These are phyloP conservation scores for Eupithecia subumbrata DNA, from an alignment of 2,888 invertebrate species.

Conservation along the genomic window DNA sequence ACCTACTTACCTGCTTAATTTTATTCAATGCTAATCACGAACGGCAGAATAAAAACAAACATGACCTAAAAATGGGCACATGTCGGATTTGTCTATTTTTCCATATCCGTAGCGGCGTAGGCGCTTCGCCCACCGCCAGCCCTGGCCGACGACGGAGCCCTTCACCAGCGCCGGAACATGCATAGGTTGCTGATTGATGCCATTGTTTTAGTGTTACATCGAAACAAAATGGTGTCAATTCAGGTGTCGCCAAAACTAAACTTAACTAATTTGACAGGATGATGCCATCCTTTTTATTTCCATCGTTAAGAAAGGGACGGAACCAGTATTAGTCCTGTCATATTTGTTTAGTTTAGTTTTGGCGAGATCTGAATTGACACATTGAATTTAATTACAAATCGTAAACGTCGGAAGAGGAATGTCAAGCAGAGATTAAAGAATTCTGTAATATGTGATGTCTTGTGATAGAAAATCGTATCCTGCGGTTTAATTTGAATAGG, in stretches of 20 bases:
- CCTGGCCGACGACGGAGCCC: slow-evolving; percentile 15
- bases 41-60: slow-evolving; percentile 30
- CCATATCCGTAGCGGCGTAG: slow-evolving; percentile 32
- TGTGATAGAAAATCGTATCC: too few relatives aligned
- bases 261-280: too few relatives aligned
- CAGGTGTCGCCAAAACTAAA: too few relatives aligned
- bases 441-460: too few relatives aligned
- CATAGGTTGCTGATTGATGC: slow-evolving; percentile 7
- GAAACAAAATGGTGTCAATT: background rate
- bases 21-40: slow-evolving; percentile 34
- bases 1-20: background rate
- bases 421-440: too few relatives aligned
- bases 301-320: too few relatives aligned
- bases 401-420: background rate
- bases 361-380: too few relatives aligned
- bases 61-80: slow-evolving; percentile 19
- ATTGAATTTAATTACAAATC: background rate
- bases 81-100: slow-evolving; percentile 38
- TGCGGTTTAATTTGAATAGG: background rate
- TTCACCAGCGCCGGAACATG: slow-evolving; percentile 12
- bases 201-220: background rate
- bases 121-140: slow-evolving; percentile 39
- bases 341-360: too few relatives aligned
- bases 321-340: too few relatives aligned
- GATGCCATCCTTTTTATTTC: too few relatives aligned